Conservation (phyloP, 2,888 invertebrate species). For the Morpho helenor region DNA sequence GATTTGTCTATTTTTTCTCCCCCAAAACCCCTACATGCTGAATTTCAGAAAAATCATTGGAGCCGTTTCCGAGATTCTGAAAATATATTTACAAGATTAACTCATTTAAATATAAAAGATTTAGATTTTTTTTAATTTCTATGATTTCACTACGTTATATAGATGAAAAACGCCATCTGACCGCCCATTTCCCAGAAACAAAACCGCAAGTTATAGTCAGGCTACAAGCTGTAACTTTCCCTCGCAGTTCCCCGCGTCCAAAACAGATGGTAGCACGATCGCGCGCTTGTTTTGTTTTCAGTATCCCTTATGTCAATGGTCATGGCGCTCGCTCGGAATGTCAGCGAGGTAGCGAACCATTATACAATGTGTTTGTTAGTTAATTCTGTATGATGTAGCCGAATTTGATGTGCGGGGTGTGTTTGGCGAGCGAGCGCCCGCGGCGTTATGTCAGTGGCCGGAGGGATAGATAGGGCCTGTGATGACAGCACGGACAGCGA, state of each 20-base stretch:
- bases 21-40: too few species aligned
- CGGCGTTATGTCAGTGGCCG: conserved; percentile 69
- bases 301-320: conserved; percentile 64
- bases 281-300: conserved; percentile 73
- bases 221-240: conserved; percentile 5
- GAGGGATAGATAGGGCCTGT: conserved; percentile 34
- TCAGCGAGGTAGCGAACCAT: conserved; percentile 60
- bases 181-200: conserved; percentile 3
- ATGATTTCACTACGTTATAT: neutral
- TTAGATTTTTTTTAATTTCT: too few species aligned
- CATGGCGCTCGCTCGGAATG: conserved; percentile 73
- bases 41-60: too few species aligned
- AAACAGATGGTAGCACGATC: conserved; percentile 42
- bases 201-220: neutral
- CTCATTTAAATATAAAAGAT: too few species aligned
- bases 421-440: conserved; percentile 55
- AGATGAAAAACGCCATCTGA: conserved; percentile 20
- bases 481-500: conserved; percentile 87
- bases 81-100: too few species aligned
- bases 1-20: too few species aligned
- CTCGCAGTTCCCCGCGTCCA: conserved; percentile 29
- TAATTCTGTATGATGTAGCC: conserved; percentile 74
- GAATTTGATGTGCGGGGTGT: conserved; percentile 55
- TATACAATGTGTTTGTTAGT: conserved; percentile 55
- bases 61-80: too few species aligned